A percentile compares a stretch with the other conserved stretches of the same genome.
Conservation (phyloP, 2,888 invertebrate genomes). For the Campaea margaritaria region DNA sequence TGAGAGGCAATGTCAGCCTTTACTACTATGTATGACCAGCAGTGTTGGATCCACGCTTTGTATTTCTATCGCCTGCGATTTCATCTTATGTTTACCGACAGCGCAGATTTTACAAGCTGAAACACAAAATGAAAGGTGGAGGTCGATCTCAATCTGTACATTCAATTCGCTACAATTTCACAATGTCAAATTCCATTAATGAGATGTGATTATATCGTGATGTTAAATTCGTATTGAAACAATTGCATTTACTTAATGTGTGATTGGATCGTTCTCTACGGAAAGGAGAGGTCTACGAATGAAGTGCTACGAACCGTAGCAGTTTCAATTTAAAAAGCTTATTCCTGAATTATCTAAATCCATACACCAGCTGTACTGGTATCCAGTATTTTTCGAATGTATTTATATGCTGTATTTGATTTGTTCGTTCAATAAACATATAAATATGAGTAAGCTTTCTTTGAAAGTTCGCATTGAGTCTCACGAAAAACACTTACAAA, state of each 20-base stretch:
- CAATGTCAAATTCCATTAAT: slow-evolving; percentile 52
- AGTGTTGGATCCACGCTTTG: slow-evolving; percentile 52
- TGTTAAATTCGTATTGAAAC: slow-evolving; percentile 33
- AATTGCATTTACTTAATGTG: slow-evolving; percentile 33
- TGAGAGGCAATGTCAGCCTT: slow-evolving; percentile 84
- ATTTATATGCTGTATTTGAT: not conserved
- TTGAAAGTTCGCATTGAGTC: slow-evolving; percentile 4
- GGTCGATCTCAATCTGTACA: slow-evolving; percentile 57
- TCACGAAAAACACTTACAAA: slow-evolving; percentile 13
- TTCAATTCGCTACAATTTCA: slow-evolving; percentile 60
- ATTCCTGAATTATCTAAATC: not conserved
- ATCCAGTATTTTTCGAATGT: not conserved
- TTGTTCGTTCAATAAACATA: not conserved
- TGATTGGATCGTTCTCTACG: slow-evolving; percentile 23
- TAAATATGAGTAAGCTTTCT: slow-evolving; percentile 6
- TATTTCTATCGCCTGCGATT: slow-evolving; percentile 15
- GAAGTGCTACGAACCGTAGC: slow-evolving; percentile 35
- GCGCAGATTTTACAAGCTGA: slow-evolving; percentile 31
- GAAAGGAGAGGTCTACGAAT: slow-evolving; percentile 33
- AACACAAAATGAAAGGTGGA: slow-evolving; percentile 55
- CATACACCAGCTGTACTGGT: not conserved
- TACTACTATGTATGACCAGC: slow-evolving; percentile 54
- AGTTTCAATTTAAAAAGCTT: slow-evolving; percentile 5
- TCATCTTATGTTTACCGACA: slow-evolving; percentile 22
- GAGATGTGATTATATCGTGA: slow-evolving; percentile 49